These are phyloP conservation scores for Nematolebias whitei DNA, from an alignment of 2,113 vertebrate species.

Conservation along the genomic window DNA sequence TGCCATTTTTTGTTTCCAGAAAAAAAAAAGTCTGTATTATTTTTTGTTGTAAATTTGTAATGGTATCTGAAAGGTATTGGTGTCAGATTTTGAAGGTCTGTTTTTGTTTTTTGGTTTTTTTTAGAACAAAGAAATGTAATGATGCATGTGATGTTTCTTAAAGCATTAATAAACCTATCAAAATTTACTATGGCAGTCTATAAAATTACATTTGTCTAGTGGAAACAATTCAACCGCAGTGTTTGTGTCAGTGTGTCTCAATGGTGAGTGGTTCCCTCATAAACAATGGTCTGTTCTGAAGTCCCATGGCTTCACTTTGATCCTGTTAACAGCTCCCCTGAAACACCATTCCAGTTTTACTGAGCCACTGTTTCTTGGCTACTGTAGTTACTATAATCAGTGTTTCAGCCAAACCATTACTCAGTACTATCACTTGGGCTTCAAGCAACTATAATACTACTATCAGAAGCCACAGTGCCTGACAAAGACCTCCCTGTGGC, in stretches of 20 bases:
- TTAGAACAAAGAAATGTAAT: constrained; percentile 19
- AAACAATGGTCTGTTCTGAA: constrained; percentile 26
- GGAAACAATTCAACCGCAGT: neutral
- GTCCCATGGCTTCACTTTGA: constrained; percentile 40
- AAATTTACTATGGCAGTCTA: neutral
- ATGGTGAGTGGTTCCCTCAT: constrained; percentile 23
- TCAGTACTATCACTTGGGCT: constrained; percentile 29
- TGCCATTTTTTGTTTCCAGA: constrained; percentile 47
- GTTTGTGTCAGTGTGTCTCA: constrained; percentile 26
- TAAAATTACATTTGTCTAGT: neutral
- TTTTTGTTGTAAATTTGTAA: constrained; percentile 69
- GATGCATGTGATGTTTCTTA: constrained; percentile 34
- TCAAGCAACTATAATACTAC: constrained; percentile 21
- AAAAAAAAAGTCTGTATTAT: constrained; percentile 56
- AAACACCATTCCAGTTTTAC: constrained; percentile 23
- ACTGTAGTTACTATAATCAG: constrained; percentile 33
- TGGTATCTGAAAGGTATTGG: constrained; percentile 63
- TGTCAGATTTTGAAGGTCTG: constrained; percentile 27
- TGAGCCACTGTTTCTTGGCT: constrained; percentile 40
- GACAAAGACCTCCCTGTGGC: constrained; percentile 22
- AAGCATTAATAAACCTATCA: constrained; percentile 28
- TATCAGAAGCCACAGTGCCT: constrained; percentile 29
- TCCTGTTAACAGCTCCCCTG: constrained; percentile 55
- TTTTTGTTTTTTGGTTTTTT: constrained; percentile 39
- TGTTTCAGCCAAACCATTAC: constrained; percentile 42